phyloP scores from a whole-genome alignment of 2,888 invertebrate species.

The Erannis defoliaria region DNA sequence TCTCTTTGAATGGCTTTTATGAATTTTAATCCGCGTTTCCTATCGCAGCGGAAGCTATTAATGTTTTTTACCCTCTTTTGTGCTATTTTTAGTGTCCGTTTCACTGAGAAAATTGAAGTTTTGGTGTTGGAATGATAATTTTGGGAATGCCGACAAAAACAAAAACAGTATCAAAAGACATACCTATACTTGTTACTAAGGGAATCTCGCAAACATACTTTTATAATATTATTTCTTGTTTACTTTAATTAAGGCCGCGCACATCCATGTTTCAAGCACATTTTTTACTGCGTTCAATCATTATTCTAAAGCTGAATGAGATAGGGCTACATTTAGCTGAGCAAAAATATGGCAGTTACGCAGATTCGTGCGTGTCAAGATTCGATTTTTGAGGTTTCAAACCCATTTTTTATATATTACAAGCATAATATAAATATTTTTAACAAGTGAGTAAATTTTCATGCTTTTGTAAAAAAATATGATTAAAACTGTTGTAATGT shows the following conservation, averaged over 20 bases:
- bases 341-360: no score
- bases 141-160: conserved; percentile 9
- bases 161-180: not conserved
- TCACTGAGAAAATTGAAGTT: conserved; percentile 13
- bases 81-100: conserved; percentile 31
- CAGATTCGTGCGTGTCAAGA: no score
- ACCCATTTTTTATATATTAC: no score
- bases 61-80: conserved; percentile 36
- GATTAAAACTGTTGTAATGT: no score
- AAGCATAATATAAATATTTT: no score
- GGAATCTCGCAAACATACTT: not conserved
- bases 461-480: no score
- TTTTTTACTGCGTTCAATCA: no score
- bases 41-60: conserved; percentile 36
- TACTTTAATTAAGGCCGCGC: conserved; percentile 2
- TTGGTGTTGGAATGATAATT: conserved; percentile 25
- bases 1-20: conserved; percentile 36
- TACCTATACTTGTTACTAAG: not conserved
- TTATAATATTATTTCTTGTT: not conserved
- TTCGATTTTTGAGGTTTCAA: no score
- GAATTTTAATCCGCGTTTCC: conserved; percentile 39
- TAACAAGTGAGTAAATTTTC: no score
- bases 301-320: no score
- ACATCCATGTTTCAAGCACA: no score
- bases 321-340: no score